Conservation (phyloP, 2,113 vertebrate species). For the Zingel zingel region DNA sequence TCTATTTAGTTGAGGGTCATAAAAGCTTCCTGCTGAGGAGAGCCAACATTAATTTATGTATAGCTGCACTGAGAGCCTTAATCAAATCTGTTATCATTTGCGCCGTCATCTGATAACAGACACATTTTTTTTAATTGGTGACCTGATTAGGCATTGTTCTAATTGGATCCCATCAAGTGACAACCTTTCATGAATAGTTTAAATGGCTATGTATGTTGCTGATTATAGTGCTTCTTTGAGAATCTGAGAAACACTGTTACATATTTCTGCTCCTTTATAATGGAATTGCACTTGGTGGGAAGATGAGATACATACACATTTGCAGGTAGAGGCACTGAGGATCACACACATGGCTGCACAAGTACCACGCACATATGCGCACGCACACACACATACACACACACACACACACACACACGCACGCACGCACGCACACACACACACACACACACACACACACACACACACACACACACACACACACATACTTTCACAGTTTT, state of each 20-base stretch:
- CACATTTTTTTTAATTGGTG: conserved; percentile 28
- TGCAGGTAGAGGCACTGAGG: not conserved
- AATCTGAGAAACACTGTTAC: not conserved
- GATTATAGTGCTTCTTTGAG: not conserved
- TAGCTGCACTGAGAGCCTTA: conserved; percentile 7
- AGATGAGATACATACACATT: not conserved
- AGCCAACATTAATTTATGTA: not conserved
- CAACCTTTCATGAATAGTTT: conserved; percentile 21
- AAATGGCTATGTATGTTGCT: not conserved
- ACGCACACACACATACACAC: not conserved
- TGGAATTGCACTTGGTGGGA: not conserved
- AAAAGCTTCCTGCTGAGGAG: not conserved
- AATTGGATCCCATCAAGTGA: conserved; percentile 34
- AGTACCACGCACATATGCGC: not conserved
- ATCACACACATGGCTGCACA: not conserved
- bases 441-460: not conserved
- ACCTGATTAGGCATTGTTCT: conserved; percentile 57
- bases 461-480: not conserved
- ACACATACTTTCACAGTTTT: not conserved
- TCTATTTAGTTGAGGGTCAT: conserved; percentile 3
- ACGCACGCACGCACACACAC: not conserved
- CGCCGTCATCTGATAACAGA: conserved; percentile 25
- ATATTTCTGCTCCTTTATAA: not conserved
- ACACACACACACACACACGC: not conserved
- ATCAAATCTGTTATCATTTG: conserved; percentile 9